These are phyloP conservation scores for Tragopan temminckii DNA, from an alignment of 2,797 vertebrate species.

Conservation along the genomic window DNA sequence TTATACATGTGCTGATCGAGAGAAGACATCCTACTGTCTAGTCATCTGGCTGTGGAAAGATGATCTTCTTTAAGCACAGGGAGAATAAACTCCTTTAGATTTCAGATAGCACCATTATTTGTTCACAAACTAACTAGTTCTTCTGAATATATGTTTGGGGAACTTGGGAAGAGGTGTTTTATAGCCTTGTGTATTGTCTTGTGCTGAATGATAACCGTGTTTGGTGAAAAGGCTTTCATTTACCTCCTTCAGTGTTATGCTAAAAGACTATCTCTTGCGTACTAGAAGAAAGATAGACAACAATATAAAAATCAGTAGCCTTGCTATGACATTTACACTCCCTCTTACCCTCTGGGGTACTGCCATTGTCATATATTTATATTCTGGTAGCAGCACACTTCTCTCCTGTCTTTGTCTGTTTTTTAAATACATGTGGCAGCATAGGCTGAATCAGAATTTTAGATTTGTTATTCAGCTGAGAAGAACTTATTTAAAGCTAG, in stretches of 20 bases:
- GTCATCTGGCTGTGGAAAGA: constrained; percentile 33
- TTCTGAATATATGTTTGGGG: not conserved
- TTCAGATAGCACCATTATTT: constrained; percentile 31
- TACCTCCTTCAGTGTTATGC: not conserved
- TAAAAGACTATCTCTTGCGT: not conserved
- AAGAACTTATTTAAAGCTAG: not conserved
- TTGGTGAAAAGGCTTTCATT: not conserved
- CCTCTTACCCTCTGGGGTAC: not conserved
- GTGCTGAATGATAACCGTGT: not conserved
- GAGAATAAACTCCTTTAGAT: constrained; percentile 34
- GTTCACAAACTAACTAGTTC: constrained; percentile 1
- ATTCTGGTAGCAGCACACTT: not conserved
- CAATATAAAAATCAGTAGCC: not conserved
- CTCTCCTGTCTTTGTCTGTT: not conserved
- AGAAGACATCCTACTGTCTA: not conserved
- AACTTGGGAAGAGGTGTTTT: not conserved
- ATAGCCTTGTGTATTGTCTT: not conserved
- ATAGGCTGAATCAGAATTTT: not conserved
- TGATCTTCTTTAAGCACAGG: not conserved
- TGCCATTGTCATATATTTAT: not conserved
- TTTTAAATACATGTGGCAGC: not conserved
- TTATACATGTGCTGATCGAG: constrained; percentile 20
- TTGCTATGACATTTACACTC: not conserved
- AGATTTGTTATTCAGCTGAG: not conserved
- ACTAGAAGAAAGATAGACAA: not conserved